Percentiles rank a stretch among this genome's conserved stretches.
These are phyloP conservation scores for Crepidodera aurea DNA, from an alignment of 2,888 invertebrate species.

Conservation along the genomic window DNA sequence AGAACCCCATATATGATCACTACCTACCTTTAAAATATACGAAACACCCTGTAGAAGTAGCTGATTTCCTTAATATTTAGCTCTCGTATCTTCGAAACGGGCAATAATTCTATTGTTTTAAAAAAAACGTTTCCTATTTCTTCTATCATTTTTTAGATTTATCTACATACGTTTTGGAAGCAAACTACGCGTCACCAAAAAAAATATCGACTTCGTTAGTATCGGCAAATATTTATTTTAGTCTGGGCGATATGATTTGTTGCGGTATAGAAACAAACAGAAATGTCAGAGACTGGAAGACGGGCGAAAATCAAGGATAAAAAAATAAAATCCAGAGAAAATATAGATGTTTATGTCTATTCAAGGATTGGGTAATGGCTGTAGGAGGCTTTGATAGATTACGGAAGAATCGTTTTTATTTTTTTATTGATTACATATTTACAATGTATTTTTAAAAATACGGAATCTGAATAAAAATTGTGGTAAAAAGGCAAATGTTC, in stretches of 20 bases:
- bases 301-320: constrained; percentile 16
- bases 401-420: constrained; percentile 8
- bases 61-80: no score
- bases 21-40: no score
- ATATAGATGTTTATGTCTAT: constrained; percentile 26
- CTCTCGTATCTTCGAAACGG: no score
- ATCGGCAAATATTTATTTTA: constrained; percentile 30
- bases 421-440: neutral
- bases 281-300: constrained; percentile 19
- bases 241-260: constrained; percentile 26
- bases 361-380: constrained; percentile 19
- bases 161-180: neutral
- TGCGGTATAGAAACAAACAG: constrained; percentile 25
- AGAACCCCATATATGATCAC: no score
- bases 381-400: constrained; percentile 16
- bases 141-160: neutral
- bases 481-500: no score
- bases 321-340: constrained; percentile 10
- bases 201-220: constrained; percentile 25
- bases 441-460: no score
- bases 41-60: no score
- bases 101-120: no score
- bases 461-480: no score
- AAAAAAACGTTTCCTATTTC: neutral
- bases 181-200: neutral